These are phyloP conservation scores for Actinostola sp. DNA, from an alignment of 92 coral and sea anemone genomes.

Conservation along the genomic window DNA sequence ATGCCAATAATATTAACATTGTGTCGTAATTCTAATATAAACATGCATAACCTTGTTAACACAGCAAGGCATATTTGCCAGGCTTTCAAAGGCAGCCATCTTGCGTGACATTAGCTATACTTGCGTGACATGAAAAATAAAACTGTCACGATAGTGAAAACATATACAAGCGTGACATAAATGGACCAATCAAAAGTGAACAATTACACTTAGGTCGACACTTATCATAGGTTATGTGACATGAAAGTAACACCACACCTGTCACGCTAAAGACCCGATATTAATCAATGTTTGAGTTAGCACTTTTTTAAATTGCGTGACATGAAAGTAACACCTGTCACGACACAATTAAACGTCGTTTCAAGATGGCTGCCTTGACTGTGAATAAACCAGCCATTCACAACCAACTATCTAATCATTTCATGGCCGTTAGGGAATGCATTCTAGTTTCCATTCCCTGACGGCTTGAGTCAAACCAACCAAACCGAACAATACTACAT, in stretches of 20 bases:
- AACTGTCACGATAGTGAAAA: background rate
- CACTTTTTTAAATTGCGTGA: no score
- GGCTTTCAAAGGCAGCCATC: background rate
- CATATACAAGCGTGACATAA: slow-evolving; percentile 2
- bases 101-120: background rate
- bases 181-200: background rate
- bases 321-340: no score
- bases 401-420: no score
- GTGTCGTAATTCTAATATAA: background rate
- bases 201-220: no score
- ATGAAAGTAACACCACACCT: background rate
- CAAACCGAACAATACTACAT: no score
- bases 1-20: background rate
- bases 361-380: no score
- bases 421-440: no score
- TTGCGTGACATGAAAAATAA: background rate
- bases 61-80: background rate
- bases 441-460: no score
- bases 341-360: no score
- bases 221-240: background rate
- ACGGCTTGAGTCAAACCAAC: no score
- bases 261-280: slow-evolving; percentile 3
- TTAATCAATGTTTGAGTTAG: no score
- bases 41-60: background rate
- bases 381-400: no score